These are phyloP conservation scores for Tetragnatha montana DNA, from an alignment of 2,888 invertebrate genomes.

Conservation along the genomic window DNA sequence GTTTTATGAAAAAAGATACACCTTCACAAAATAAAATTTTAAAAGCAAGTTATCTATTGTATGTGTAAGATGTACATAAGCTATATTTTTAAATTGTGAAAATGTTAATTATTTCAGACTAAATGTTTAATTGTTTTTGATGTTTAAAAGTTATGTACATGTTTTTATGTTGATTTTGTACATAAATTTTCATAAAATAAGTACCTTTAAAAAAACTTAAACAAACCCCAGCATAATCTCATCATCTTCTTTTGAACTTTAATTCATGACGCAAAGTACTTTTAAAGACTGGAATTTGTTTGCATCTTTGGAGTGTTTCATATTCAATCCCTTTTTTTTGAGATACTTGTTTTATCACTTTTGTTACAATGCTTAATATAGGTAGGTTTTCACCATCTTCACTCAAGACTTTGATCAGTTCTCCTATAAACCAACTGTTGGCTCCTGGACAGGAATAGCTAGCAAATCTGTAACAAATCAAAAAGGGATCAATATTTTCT, in stretches of 20 bases:
- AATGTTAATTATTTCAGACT: too few relatives aligned
- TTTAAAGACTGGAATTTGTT: slow-evolving; percentile 9
- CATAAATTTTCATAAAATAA: too few relatives aligned
- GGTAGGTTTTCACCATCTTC: slow-evolving; percentile 3
- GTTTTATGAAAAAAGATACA: too few relatives aligned
- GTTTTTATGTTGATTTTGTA: too few relatives aligned
- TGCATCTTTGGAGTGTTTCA: background rate
- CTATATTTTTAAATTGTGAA: too few relatives aligned
- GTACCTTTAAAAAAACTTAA: too few relatives aligned
- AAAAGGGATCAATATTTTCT: background rate
- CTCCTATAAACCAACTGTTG: slow-evolving; percentile 32
- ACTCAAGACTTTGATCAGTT: background rate
- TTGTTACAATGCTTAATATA: background rate
- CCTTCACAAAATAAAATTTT: too few relatives aligned
- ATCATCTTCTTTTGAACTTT: slow-evolving; percentile 9
- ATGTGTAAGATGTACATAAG: too few relatives aligned
- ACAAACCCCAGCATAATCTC: too few relatives aligned
- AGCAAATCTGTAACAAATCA: slow-evolving; percentile 11
- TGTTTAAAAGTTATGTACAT: too few relatives aligned
- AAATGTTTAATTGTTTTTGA: too few relatives aligned
- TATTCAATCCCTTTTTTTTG: background rate
- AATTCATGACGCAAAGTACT: slow-evolving; percentile 29
- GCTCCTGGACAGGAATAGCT: background rate
- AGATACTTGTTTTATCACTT: background rate
- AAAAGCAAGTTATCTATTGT: too few relatives aligned